Base-by-base conservation (phyloP, 2,888 invertebrate species). In the Eupelmus urozonus region DNA sequence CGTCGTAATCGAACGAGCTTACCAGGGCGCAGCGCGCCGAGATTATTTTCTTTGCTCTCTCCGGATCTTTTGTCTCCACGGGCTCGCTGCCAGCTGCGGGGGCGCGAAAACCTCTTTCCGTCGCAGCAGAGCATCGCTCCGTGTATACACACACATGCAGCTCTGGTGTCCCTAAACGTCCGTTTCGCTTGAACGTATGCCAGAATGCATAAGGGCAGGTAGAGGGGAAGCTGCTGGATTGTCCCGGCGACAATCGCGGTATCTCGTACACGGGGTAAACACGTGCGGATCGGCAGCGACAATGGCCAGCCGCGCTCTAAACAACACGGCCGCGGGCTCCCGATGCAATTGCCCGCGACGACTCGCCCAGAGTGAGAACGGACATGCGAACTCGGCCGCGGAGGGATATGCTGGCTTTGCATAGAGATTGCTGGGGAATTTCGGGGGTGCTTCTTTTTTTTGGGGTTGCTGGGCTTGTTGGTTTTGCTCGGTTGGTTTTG, bases 111-210 rank as follows among this genome's bases (percentile, higher is more conserved):
- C 79, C 81, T 82, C 82, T 80, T 82, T 84, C 83, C 83, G 82
- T 20, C 49, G 53, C 83, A 80, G 49, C 55, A 55, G 4, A 16
- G 29, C 63, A 18, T 7, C 53, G 29, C 63, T 25, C 5, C 53
- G 34, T 25, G 13, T n/a, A 25, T 45, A 42, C 63, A 45, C 75
- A 67, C 81, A 71, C 25, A 75, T 67, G n/a, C n/a, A n/a, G n/a
- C n/a, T n/a, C n/a, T n/a, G 79, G 45, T 16, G 16, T 45, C 45
- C 16, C 45, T 45, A 81, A 82, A 79, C 81, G 82, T 81, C 80
- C 81, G 83, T 85, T 84, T 81, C 79, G 77, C 79, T 85, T 87
- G 87, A 87, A 85, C 82, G 81, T 79, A 79, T 82, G 85, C 86
- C 86, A 87, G 81, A 81, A 84, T 82, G 81, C 80, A 82, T 62